A percentile compares a stretch with the other conserved stretches of the same genome.
phyloP scores from a whole-genome alignment of 2,113 vertebrate genomes.

The Dryoscopus gambensis region DNA sequence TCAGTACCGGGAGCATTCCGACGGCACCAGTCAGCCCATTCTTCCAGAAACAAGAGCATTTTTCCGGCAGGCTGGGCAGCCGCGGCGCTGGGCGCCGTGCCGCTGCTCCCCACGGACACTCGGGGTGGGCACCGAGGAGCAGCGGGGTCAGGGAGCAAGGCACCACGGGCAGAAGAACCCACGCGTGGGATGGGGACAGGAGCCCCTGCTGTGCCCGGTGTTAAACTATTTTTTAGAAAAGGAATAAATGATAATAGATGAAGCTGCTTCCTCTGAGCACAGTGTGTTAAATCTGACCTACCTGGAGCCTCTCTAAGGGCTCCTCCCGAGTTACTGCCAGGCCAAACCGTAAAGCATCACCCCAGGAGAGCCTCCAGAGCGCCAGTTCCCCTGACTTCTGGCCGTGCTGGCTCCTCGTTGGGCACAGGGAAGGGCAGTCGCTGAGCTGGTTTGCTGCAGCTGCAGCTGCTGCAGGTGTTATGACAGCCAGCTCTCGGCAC shows the following conservation, averaged over 20 bases:
- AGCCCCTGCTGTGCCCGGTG: fast-evolving
- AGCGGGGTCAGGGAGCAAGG: fast-evolving
- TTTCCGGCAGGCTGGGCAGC: neutral
- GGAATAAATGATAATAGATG: neutral
- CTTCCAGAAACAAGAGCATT: neutral
- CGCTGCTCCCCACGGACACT: fast-evolving
- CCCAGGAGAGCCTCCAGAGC: neutral
- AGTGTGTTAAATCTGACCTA: fast-evolving
- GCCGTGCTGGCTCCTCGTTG: fast-evolving
- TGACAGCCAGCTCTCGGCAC: fast-evolving
- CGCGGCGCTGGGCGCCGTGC: fast-evolving
- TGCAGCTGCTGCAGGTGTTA: neutral
- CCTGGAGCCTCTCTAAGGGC: neutral
- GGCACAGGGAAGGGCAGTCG: fast-evolving
- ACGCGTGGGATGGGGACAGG: fast-evolving
- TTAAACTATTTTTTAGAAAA: neutral
- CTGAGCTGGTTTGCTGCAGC: neutral
- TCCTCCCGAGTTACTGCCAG: neutral
- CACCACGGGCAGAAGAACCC: fast-evolving
- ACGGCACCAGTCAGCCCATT: neutral
- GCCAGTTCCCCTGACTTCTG: fast-evolving
- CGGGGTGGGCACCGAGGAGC: fast-evolving
- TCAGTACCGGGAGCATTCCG: fast-evolving
- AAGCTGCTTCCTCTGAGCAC: neutral
- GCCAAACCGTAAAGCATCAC: fast-evolving